phyloP scores from a whole-genome alignment of 2,888 invertebrate species.

The Drosophila melanosoma region DNA sequence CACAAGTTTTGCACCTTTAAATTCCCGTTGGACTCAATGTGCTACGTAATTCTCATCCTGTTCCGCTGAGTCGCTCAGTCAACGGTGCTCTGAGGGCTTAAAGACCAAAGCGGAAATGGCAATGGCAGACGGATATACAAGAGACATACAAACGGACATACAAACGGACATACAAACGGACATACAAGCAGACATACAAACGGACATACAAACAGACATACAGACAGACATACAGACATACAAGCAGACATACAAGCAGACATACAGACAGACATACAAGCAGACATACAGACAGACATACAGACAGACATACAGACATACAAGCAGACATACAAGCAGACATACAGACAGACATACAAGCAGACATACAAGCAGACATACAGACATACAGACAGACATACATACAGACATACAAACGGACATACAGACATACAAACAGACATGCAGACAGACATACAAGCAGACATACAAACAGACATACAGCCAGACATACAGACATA shows the following conservation, averaged over 20 bases:
- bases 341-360: too few species aligned
- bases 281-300: too few species aligned
- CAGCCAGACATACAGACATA: background rate
- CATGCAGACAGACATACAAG: conserved; percentile 54
- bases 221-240: background rate
- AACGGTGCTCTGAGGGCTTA: background rate
- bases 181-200: too few species aligned
- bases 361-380: background rate
- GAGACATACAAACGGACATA: conserved; percentile 5
- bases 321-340: background rate
- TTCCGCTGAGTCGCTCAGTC: conserved; percentile 2
- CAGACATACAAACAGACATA: conserved; percentile 6
- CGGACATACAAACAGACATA: too few species aligned
- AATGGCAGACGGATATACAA: conserved; percentile 61
- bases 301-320: background rate
- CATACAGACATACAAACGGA: background rate
- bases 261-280: too few species aligned
- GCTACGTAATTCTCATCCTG: conserved; percentile 2
- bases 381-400: background rate
- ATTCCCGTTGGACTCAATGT: background rate
- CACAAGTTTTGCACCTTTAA: background rate
- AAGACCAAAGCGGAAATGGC: conserved; percentile 41
- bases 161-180: too few species aligned
- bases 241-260: background rate
- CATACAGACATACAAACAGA: conserved; percentile 1